Percentiles rank a stretch among this genome's conserved stretches.
Evolutionary conservation across 2,113 vertebrate genomes (phyloP).

Genomic region (Alaudala cheleensis): DNA sequence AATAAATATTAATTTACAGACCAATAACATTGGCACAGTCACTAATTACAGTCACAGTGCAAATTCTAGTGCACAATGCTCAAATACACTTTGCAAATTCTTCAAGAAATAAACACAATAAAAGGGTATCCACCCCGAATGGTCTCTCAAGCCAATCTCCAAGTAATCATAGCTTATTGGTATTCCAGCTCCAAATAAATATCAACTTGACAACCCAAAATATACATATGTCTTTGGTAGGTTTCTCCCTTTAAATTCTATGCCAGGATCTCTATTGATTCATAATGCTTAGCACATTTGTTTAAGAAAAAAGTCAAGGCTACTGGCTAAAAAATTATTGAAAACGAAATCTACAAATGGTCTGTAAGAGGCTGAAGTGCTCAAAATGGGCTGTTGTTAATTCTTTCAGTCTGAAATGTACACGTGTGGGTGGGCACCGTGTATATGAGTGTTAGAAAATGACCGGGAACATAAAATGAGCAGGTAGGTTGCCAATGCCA

Average conservation of each 20-base stretch:
- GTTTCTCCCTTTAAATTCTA: not conserved
- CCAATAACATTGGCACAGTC: not conserved
- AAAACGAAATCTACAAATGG: not conserved
- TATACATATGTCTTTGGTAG: not conserved
- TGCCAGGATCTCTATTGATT: not conserved
- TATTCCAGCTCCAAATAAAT: not conserved
- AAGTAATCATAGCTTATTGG: not conserved
- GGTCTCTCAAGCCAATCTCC: not conserved
- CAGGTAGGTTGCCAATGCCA: not conserved
- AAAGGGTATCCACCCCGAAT: not conserved
- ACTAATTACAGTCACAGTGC: not conserved
- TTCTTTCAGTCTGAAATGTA: not conserved
- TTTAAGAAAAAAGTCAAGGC: not conserved
- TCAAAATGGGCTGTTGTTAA: not conserved
- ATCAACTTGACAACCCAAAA: not conserved
- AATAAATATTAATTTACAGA: not conserved
- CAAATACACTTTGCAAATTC: not conserved
- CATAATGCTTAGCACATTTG: not conserved
- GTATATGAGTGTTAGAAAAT: not conserved
- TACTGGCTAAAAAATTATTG: not conserved
- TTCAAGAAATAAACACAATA: not conserved
- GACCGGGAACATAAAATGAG: not conserved
- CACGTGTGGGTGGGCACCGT: not conserved
- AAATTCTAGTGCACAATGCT: not conserved
- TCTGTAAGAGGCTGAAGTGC: not conserved